These are phyloP conservation scores for Macroramphosus scolopax DNA, from an alignment of 2,797 vertebrate species.

Conservation along the genomic window DNA sequence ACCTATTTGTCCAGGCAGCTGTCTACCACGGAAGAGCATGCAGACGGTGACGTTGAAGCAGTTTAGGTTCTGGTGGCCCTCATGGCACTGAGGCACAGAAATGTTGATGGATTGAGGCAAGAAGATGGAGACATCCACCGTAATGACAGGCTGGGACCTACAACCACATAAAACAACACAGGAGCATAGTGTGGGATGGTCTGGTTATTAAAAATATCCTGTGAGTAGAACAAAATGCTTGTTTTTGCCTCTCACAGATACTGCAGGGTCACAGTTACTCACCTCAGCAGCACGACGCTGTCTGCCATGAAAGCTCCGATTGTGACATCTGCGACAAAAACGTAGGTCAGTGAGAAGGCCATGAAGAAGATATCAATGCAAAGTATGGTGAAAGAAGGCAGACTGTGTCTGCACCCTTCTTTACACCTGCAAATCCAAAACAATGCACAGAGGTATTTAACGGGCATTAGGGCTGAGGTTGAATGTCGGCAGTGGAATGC, in stretches of 20 bases:
- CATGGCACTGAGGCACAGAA: slow-evolving; percentile 91
- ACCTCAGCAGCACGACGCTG: slow-evolving; percentile 92
- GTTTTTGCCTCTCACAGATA: neutral
- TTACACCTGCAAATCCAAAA: slow-evolving; percentile 52
- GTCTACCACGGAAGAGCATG: slow-evolving; percentile 86
- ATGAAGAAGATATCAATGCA: slow-evolving; percentile 12
- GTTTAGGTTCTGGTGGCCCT: slow-evolving; percentile 86
- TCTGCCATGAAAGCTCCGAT: slow-evolving; percentile 95
- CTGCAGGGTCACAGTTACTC: slow-evolving; percentile 50
- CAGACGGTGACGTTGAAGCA: slow-evolving; percentile 89
- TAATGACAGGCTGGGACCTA: slow-evolving; percentile 92
- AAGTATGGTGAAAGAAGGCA: slow-evolving; percentile 20
- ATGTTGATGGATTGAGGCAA: slow-evolving; percentile 94
- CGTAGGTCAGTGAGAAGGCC: slow-evolving; percentile 18
- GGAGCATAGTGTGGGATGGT: slow-evolving; percentile 23
- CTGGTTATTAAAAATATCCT: slow-evolving; percentile 8
- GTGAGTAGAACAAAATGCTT: neutral
- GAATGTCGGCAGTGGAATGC: slow-evolving; percentile 69
- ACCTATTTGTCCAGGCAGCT: slow-evolving; percentile 93
- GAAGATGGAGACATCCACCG: slow-evolving; percentile 87
- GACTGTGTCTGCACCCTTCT: neutral
- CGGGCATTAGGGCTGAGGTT: slow-evolving; percentile 39
- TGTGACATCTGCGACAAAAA: slow-evolving; percentile 87
- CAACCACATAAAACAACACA: slow-evolving; percentile 37
- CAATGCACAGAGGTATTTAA: slow-evolving; percentile 54